These are phyloP conservation scores for Argyrosomus japonicus DNA, from an alignment of 2,113 vertebrate genomes.

Conservation along the genomic window DNA sequence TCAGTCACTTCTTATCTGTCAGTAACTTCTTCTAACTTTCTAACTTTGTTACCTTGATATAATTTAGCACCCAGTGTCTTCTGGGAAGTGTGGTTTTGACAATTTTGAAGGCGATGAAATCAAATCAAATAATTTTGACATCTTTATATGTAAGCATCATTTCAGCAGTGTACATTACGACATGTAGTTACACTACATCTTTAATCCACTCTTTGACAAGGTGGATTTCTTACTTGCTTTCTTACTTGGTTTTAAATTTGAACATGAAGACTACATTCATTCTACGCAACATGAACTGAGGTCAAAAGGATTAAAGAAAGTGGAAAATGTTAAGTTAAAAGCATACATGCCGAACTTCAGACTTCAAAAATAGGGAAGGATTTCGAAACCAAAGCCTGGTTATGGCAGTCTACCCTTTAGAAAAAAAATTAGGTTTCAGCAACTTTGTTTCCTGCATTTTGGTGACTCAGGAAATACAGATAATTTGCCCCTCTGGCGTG, in stretches of 20 bases:
- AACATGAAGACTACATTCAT: neutral
- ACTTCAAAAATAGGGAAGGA: too few relatives aligned
- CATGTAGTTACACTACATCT: too few relatives aligned
- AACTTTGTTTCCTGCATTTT: too few relatives aligned
- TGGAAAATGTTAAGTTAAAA: neutral
- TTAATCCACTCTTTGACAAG: neutral
- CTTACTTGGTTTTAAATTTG: neutral
- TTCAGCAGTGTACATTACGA: neutral
- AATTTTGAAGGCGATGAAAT: neutral
- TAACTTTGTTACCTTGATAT: too few relatives aligned
- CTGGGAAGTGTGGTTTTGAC: neutral
- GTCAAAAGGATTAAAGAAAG: neutral
- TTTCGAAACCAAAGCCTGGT: too few relatives aligned
- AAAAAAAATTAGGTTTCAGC: too few relatives aligned
- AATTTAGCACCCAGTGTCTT: neutral
- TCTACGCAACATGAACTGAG: neutral
- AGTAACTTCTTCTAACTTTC: neutral
- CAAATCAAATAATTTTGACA: too few relatives aligned
- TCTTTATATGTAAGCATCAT: too few relatives aligned
- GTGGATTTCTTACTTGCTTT: neutral
- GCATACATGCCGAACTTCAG: too few relatives aligned
- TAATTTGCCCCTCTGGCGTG: too few relatives aligned
- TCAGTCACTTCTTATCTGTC: slow-evolving; percentile 43
- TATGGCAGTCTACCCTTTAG: too few relatives aligned
- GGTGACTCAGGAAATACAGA: too few relatives aligned